These are phyloP conservation scores for Eublepharis macularius DNA, from an alignment of 2,113 vertebrate genomes.

Conservation along the genomic window DNA sequence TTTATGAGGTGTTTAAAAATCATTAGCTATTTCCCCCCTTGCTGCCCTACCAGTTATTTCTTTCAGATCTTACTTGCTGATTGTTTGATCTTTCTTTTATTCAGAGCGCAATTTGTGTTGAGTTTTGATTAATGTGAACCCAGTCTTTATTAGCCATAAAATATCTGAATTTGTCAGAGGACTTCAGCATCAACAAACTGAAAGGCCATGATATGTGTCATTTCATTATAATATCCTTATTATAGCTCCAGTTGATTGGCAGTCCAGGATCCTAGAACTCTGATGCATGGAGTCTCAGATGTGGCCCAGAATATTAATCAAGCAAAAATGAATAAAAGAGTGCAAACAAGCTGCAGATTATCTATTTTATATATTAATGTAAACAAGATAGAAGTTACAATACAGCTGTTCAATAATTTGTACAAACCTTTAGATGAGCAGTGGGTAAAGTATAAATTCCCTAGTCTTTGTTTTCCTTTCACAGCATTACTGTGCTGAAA, in stretches of 20 bases:
- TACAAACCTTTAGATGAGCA: neutral
- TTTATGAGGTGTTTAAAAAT: neutral
- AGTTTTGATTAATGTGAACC: conserved; percentile 27
- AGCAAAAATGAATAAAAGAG: neutral
- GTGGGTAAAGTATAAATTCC: neutral
- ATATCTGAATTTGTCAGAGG: conserved; percentile 30
- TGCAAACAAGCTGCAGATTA: neutral
- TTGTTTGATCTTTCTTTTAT: conserved; percentile 25
- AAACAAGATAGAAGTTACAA: neutral
- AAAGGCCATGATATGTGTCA: neutral
- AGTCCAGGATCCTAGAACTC: neutral
- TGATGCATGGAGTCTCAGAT: neutral
- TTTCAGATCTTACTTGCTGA: neutral
- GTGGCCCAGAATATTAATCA: neutral
- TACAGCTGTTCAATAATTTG: neutral
- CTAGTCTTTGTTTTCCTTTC: neutral
- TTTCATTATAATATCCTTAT: conserved; percentile 8
- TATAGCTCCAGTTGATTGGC: neutral
- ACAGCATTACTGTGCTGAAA: neutral
- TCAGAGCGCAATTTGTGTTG: conserved; percentile 19
- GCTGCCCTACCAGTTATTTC: conserved; percentile 21
- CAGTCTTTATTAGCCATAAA: conserved; percentile 12
- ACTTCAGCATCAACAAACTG: neutral
- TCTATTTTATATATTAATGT: neutral
- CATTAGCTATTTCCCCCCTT: neutral